Conservation (phyloP, 2,888 invertebrate genomes). For the Oxytorus armatus region DNA sequence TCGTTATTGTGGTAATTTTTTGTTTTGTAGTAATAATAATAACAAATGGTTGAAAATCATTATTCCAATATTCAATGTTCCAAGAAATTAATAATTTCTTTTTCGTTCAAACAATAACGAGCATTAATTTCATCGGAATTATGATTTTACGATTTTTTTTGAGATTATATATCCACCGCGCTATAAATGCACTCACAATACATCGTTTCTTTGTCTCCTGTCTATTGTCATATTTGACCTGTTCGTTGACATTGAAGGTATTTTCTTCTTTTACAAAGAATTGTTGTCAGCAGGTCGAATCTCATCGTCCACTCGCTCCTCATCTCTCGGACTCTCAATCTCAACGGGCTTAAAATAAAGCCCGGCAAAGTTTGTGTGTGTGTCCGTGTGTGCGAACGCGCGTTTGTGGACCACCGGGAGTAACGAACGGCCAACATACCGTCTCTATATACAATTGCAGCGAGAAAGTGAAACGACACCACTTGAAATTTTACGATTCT, state of each 20-base stretch:
- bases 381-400: neutral
- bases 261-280: slow-evolving; percentile 23
- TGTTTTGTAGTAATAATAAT: too few relatives aligned
- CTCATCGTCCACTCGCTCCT: slow-evolving; percentile 30
- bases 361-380: slow-evolving; percentile 33
- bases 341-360: slow-evolving; percentile 63
- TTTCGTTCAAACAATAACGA: too few relatives aligned
- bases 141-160: slow-evolving; percentile 4
- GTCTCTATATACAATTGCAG: slow-evolving; percentile 2
- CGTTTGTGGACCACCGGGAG: slow-evolving; percentile 66
- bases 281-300: slow-evolving; percentile 13
- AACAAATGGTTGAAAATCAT: too few relatives aligned
- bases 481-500: slow-evolving; percentile 44
- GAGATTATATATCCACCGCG: neutral
- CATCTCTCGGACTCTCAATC: slow-evolving; percentile 24
- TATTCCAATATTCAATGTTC: too few relatives aligned
- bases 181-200: neutral
- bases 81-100: too few relatives aligned
- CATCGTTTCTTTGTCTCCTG: neutral
- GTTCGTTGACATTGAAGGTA: slow-evolving; percentile 42
- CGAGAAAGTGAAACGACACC: slow-evolving; percentile 66
- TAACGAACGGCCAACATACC: slow-evolving; percentile 66
- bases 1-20: too few relatives aligned
- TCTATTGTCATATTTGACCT: slow-evolving; percentile 9
- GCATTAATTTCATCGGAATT: too few relatives aligned